Conservation (phyloP, 37 sponge, comb jelly and placozoan genomes). For the Lycopodina hypogea region DNA sequence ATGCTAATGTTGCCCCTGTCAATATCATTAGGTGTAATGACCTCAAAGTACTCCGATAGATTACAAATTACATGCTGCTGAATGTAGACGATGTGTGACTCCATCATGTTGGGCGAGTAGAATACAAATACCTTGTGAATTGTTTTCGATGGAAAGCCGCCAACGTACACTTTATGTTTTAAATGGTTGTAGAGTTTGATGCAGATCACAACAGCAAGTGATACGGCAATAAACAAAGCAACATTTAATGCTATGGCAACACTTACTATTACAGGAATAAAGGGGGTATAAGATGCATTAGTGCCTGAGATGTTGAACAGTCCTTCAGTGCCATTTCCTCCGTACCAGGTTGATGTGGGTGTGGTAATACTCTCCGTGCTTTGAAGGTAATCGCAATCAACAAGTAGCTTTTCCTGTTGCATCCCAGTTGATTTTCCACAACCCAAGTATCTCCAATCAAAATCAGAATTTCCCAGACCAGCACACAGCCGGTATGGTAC, state of each 20-base stretch:
- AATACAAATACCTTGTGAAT: conserved; percentile 4
- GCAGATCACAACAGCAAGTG: background rate
- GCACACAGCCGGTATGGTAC: background rate
- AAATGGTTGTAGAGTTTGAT: background rate
- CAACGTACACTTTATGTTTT: background rate
- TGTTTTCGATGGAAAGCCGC: background rate
- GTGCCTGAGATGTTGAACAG: background rate
- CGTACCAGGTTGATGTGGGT: background rate
- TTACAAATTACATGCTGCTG: background rate
- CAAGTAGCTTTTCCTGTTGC: too few relatives aligned
- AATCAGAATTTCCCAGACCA: background rate
- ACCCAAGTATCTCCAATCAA: background rate
- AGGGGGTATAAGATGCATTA: background rate
- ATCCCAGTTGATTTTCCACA: background rate
- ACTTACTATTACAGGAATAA: background rate
- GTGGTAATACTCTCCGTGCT: background rate
- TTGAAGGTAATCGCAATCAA: background rate
- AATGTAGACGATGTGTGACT: background rate
- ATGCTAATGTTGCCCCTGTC: background rate
- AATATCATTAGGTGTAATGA: background rate
- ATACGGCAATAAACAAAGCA: background rate
- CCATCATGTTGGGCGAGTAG: background rate
- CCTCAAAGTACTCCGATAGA: background rate
- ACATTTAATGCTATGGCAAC: background rate
- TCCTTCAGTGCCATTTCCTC: background rate